phyloP scores from a whole-genome alignment of 2,888 invertebrate species.

The Magallana nippona region DNA sequence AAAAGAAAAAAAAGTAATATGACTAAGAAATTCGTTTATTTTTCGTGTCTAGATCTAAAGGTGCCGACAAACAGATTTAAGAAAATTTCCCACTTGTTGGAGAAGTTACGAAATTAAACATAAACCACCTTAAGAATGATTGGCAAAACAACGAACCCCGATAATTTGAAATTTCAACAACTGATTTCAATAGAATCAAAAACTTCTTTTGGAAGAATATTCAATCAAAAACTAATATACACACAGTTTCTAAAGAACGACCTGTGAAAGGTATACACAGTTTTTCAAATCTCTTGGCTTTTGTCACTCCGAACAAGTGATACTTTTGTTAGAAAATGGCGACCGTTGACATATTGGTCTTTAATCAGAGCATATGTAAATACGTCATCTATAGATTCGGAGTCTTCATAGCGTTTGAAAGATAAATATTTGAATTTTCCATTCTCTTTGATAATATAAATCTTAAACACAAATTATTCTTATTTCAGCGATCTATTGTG shows the following conservation, averaged over 20 bases:
- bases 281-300: slow-evolving; percentile 20
- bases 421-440: slow-evolving; percentile 34
- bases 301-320: slow-evolving; percentile 20
- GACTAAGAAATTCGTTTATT: neutral
- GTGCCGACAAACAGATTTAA: neutral
- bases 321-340: slow-evolving; percentile 30
- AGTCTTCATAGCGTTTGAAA: slow-evolving; percentile 29
- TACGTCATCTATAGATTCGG: slow-evolving; percentile 36
- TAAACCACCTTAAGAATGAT: neutral
- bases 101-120: neutral
- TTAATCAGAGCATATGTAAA: slow-evolving; percentile 51
- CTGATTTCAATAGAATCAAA: slow-evolving; percentile 2
- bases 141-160: slow-evolving; percentile 9
- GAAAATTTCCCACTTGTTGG: slow-evolving; percentile 6
- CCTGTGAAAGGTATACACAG: slow-evolving; percentile 25
- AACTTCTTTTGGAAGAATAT: slow-evolving; percentile 8
- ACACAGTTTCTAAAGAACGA: neutral
- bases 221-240: slow-evolving; percentile 26
- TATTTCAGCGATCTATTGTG: slow-evolving; percentile 34
- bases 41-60: neutral
- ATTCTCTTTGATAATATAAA: slow-evolving; percentile 13
- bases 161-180: slow-evolving; percentile 25
- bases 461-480: slow-evolving; percentile 34
- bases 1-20: no score
- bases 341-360: slow-evolving; percentile 40